phyloP scores from a whole-genome alignment of 2,888 invertebrate species.

The Nematopogon swammerdamellus region DNA sequence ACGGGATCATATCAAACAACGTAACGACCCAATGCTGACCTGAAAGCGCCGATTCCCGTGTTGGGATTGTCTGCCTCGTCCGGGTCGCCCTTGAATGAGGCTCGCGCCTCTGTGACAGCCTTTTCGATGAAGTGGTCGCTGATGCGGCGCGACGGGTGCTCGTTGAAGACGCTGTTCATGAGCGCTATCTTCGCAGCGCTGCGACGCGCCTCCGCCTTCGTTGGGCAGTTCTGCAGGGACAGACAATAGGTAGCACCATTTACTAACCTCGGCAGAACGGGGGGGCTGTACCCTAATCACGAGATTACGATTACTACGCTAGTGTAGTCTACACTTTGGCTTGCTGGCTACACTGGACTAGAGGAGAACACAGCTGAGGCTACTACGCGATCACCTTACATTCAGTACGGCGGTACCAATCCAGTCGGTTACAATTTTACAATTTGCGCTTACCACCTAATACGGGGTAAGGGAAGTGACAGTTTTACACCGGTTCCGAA shows the following conservation, averaged over 20 bases:
- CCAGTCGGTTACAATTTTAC: too few species aligned
- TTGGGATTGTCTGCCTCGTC: constrained; percentile 61
- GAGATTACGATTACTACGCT: too few species aligned
- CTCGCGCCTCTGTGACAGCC: constrained; percentile 88
- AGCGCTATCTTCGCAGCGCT: constrained; percentile 94
- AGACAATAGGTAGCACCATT: constrained; percentile 6
- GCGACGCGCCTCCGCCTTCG: constrained; percentile 90
- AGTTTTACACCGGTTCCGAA: too few species aligned
- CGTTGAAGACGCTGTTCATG: constrained; percentile 96
- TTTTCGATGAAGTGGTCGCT: constrained; percentile 93
- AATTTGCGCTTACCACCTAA: too few species aligned
- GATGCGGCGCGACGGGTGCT: constrained; percentile 89
- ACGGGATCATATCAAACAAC: too few species aligned
- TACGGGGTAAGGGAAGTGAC: too few species aligned
- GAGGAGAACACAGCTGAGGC: too few species aligned
- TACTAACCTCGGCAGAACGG: not conserved
- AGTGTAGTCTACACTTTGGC: too few species aligned
- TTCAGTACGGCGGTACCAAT: too few species aligned
- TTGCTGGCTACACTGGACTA: too few species aligned
- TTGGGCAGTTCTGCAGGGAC: constrained; percentile 88
- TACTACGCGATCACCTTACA: too few species aligned
- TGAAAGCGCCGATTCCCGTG: constrained; percentile 69
- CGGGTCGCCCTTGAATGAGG: constrained; percentile 73
- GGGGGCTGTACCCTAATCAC: not conserved
- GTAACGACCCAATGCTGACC: constrained; percentile 41